phyloP scores from a whole-genome alignment of 2,797 vertebrate genomes.

The Ambastaia sidthimunki region DNA sequence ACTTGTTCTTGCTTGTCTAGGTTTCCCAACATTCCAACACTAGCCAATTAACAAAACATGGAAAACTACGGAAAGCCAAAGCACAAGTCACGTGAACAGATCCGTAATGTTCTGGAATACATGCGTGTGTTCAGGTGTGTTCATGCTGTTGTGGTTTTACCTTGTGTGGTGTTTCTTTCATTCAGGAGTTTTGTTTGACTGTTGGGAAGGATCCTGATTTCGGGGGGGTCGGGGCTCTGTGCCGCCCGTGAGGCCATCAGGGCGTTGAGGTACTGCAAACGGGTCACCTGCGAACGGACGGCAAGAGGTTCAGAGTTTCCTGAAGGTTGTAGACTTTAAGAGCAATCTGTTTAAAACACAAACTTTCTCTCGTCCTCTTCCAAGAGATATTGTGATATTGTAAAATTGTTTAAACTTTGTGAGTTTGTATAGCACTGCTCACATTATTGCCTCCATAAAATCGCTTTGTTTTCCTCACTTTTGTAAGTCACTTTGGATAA shows the following conservation, averaged over 20 bases:
- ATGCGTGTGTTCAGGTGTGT: background rate
- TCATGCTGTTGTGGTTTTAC: slow-evolving; percentile 63
- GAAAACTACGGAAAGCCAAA: background rate
- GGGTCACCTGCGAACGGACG: slow-evolving; percentile 78
- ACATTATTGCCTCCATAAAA: too few species aligned
- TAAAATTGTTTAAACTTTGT: too few species aligned
- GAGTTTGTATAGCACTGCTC: too few species aligned
- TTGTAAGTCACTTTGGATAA: too few species aligned
- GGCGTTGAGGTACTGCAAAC: slow-evolving; percentile 89
- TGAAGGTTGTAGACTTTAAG: too few species aligned
- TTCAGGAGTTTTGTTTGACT: slow-evolving; percentile 89
- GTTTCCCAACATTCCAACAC: slow-evolving; percentile 8
- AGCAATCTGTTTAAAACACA: too few species aligned
- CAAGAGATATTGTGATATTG: too few species aligned
- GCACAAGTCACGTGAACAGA: background rate
- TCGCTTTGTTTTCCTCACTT: too few species aligned
- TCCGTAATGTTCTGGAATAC: background rate
- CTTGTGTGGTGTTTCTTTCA: slow-evolving; percentile 76
- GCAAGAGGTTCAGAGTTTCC: too few species aligned
- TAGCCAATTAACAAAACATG: background rate
- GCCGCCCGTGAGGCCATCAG: slow-evolving; percentile 83
- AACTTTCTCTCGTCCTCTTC: too few species aligned
- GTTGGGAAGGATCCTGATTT: slow-evolving; percentile 85
- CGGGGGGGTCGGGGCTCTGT: slow-evolving; percentile 80
- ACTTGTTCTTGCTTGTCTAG: slow-evolving; percentile 18